Evolutionary conservation across 2,113 vertebrate genomes (phyloP), one percentile per base, ranked within the genome.

Genomic region (Callocephalon fimbriatum): DNA sequence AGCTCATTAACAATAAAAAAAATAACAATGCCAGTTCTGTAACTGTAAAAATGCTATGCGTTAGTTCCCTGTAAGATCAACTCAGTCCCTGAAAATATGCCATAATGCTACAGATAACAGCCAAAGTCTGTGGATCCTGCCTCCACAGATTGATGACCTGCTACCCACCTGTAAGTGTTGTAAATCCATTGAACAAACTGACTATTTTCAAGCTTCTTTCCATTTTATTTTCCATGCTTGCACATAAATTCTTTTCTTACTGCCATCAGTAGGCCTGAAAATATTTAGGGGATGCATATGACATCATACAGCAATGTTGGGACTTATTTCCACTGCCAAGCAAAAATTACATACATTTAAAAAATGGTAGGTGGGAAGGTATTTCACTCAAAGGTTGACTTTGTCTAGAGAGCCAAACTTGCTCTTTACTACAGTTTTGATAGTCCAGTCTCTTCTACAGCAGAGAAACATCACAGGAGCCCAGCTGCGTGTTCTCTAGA

Each of bases 271-370:
- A 74, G 17, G 9, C 37, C 54, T 93, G 81, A 71, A 90, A 81
- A 78, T 44, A 48, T 3, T 13, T 7, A 72, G 35, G 22, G 23
- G 29, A 68, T 31, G 18, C 0, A 0, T 37, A 71, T 20, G 67
- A 45, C 21, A 20, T 42, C 50, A 71, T 8, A n/a, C 1, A 29
- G 61, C 22, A 67, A 65, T 8, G 16, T 7, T 47, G 22, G 42
- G 38, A 72, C 62, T 78, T 70, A 74, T 7, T 92, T 67, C 10
- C 23, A 42, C 71, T 47, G 35, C 74, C 37, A 4, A 67, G 45
- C 27, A 66, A 58, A 35, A 81, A 81, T 32, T 3, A 26, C 6
- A 22, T 4, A 15, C n/a, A 81, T 71, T 32, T 66, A 12, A 62
- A 68, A 87, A 81, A 44, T 1, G 8, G 0, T 40, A 58, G 40